A percentile compares a stretch with the other conserved stretches of the same genome.
These are phyloP conservation scores for Hydrophis major DNA, from an alignment of 2,797 vertebrate genomes.

Conservation along the genomic window DNA sequence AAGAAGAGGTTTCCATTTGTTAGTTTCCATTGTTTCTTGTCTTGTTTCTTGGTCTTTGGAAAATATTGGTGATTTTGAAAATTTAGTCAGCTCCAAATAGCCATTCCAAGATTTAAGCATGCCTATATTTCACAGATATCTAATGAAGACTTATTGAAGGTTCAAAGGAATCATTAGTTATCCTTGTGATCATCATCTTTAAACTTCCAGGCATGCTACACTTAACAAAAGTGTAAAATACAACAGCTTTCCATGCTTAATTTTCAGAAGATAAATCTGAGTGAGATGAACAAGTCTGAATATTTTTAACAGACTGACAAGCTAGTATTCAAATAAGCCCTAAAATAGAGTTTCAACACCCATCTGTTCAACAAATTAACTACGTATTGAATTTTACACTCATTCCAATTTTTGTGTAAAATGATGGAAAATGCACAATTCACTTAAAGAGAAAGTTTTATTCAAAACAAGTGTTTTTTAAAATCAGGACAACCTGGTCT, in stretches of 20 bases:
- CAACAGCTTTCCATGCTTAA: not conserved
- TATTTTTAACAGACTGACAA: not conserved
- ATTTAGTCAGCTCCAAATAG: not conserved
- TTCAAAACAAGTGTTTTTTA: not conserved
- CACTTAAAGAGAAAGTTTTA: not conserved
- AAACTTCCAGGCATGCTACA: not conserved
- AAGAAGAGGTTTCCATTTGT: no score
- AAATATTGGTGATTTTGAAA: not conserved
- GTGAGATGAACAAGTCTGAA: not conserved
- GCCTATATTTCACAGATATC: not conserved
- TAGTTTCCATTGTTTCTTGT: no score
- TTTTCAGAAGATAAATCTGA: not conserved
- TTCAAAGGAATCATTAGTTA: not conserved
- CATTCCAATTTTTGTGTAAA: not conserved
- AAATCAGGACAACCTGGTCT: no score
- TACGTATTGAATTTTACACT: not conserved
- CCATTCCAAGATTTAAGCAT: not conserved
- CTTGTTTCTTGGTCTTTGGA: no score
- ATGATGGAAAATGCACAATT: not conserved
- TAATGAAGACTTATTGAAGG: not conserved
- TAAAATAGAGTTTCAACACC: not conserved
- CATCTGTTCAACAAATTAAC: not conserved
- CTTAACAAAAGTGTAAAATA: not conserved
- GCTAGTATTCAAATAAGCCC: not conserved
- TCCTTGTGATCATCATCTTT: not conserved